Evolutionary conservation across 2,113 vertebrate genomes (phyloP).

Genomic region (Atractosteus spatula): DNA sequence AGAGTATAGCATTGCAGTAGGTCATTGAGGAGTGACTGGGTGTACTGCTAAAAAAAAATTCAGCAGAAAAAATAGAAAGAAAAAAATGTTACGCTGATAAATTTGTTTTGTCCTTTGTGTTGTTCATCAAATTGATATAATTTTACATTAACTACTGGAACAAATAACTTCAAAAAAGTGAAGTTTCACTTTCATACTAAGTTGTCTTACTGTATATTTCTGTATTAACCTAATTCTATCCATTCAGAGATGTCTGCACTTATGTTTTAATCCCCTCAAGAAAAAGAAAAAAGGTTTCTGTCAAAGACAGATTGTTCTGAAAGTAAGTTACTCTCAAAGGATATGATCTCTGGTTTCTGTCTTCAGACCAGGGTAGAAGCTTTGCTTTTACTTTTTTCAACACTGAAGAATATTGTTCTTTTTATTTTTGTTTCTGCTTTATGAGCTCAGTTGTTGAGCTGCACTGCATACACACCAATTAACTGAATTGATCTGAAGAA

Average conservation of each 20-base stretch:
- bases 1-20: too few species aligned
- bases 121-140: too few species aligned
- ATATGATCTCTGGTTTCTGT: conserved; percentile 17
- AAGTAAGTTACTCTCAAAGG: conserved; percentile 33
- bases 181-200: conserved; percentile 35
- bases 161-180: background rate
- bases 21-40: too few species aligned
- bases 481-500: background rate
- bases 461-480: too few species aligned
- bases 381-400: background rate
- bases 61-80: too few species aligned
- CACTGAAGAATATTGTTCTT: conserved; percentile 2
- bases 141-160: too few species aligned
- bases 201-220: conserved; percentile 40
- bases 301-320: conserved; percentile 38
- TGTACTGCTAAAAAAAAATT: too few species aligned
- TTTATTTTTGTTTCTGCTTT: background rate
- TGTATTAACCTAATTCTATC: conserved; percentile 57
- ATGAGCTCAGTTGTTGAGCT: background rate
- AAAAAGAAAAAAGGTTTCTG: conserved; percentile 40
- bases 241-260: conserved; percentile 50
- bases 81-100: too few species aligned
- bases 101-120: too few species aligned
- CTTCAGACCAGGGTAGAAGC: conserved; percentile 1
- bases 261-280: conserved; percentile 49